Conservation (phyloP, 2,797 vertebrate species). For the Falco naumanni region DNA sequence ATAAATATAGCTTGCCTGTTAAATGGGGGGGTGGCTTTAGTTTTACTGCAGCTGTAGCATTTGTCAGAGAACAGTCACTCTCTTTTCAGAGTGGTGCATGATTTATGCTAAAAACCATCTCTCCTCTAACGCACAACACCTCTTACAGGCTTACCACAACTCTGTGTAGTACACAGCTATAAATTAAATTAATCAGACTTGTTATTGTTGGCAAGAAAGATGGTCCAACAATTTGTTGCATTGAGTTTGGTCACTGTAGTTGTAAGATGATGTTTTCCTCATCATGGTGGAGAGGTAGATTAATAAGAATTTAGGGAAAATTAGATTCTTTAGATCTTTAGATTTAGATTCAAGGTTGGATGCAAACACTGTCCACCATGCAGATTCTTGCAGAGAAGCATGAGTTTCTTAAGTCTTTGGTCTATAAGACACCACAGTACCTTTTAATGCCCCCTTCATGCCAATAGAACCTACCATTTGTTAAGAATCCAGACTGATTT, state of each 20-base stretch:
- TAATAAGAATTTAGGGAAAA: neutral
- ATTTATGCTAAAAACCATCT: neutral
- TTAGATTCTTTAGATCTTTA: neutral
- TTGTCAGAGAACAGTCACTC: neutral
- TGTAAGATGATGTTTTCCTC: neutral
- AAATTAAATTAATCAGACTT: conserved; percentile 1
- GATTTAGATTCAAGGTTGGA: neutral
- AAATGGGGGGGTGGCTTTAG: neutral
- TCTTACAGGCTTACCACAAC: neutral
- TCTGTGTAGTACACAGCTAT: neutral
- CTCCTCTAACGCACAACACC: neutral
- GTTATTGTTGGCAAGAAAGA: neutral
- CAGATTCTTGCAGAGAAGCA: neutral
- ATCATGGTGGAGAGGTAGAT: neutral
- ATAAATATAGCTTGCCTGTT: neutral
- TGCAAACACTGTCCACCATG: neutral
- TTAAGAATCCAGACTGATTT: neutral
- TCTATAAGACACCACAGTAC: neutral
- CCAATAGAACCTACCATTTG: neutral
- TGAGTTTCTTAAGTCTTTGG: neutral
- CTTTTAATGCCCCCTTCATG: neutral
- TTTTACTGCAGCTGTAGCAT: neutral
- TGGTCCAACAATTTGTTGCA: neutral
- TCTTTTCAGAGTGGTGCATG: neutral
- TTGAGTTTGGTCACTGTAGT: neutral